Conservation (phyloP, 2,113 vertebrate species). For the Natator depressus region DNA sequence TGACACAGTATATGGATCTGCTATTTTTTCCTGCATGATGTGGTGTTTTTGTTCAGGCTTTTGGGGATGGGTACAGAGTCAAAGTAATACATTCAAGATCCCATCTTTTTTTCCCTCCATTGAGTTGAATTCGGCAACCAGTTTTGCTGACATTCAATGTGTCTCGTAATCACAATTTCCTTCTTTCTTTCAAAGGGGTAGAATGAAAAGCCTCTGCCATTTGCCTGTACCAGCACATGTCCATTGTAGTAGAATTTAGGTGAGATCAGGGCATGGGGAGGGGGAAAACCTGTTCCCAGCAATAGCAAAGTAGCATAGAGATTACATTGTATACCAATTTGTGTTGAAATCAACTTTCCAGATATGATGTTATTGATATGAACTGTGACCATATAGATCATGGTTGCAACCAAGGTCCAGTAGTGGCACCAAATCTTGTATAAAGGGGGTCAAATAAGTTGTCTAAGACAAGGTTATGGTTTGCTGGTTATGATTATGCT, state of each 20-base stretch:
- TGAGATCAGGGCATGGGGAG: not conserved
- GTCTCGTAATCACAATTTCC: not conserved
- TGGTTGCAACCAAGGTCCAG: no score
- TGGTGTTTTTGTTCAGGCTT: not conserved
- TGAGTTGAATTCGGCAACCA: not conserved
- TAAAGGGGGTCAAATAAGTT: no score
- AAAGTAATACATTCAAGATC: not conserved
- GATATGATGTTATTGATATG: no score
- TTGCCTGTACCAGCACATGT: not conserved
- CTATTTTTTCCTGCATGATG: not conserved
- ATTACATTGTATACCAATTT: not conserved
- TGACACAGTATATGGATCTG: slow-evolving; percentile 28
- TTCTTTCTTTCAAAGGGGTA: not conserved
- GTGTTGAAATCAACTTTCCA: not conserved
- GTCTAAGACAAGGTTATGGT: no score
- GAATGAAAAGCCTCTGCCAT: not conserved
- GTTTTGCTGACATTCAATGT: not conserved
- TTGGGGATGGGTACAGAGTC: not conserved
- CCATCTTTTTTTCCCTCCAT: not conserved
- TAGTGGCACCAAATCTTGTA: no score
- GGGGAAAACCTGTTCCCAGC: not conserved
- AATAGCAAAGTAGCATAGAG: not conserved
- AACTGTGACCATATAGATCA: no score
- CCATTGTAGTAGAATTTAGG: not conserved
- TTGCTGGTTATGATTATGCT: no score